These are phyloP conservation scores for Clitarchus hookeri DNA, from an alignment of 2,888 invertebrate species.

Conservation along the genomic window DNA sequence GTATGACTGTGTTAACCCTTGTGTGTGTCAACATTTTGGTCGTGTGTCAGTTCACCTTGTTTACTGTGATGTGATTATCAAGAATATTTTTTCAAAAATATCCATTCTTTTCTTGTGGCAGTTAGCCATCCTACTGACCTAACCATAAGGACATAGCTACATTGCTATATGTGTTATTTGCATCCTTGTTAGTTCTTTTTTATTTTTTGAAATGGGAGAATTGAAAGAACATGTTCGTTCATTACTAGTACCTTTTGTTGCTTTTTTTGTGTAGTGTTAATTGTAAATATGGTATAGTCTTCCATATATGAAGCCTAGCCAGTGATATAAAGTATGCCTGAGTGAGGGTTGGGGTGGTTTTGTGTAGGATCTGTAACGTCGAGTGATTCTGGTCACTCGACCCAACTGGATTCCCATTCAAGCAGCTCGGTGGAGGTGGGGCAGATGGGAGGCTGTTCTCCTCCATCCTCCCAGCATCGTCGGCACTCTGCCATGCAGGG, in stretches of 20 bases:
- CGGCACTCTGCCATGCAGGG: constrained; percentile 61
- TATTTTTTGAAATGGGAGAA: too few species aligned
- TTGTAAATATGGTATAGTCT: neutral
- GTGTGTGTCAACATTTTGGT: too few species aligned
- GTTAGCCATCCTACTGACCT: neutral
- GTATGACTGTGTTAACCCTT: too few species aligned
- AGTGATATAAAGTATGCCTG: neutral
- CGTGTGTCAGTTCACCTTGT: too few species aligned
- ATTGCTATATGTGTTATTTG: too few species aligned
- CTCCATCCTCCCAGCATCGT: constrained; percentile 58
- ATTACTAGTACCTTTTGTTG: neutral
- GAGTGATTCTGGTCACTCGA: constrained; percentile 88
- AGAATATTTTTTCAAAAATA: too few species aligned
- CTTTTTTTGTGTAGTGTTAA: neutral
- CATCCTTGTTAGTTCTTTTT: too few species aligned
- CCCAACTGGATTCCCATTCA: constrained; percentile 68
- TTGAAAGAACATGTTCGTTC: too few species aligned
- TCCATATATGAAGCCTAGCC: too few species aligned
- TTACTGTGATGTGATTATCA: too few species aligned
- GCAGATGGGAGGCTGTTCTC: constrained; percentile 56
- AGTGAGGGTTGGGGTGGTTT: neutral
- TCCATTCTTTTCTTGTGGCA: neutral
- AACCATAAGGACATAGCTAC: neutral
- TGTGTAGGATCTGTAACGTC: constrained; percentile 82
- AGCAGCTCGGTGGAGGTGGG: constrained; percentile 58